Percentiles rank a stretch among this genome's conserved stretches.
Conservation (phyloP, 2,888 invertebrate species). For the Sylvicola cinctus region DNA sequence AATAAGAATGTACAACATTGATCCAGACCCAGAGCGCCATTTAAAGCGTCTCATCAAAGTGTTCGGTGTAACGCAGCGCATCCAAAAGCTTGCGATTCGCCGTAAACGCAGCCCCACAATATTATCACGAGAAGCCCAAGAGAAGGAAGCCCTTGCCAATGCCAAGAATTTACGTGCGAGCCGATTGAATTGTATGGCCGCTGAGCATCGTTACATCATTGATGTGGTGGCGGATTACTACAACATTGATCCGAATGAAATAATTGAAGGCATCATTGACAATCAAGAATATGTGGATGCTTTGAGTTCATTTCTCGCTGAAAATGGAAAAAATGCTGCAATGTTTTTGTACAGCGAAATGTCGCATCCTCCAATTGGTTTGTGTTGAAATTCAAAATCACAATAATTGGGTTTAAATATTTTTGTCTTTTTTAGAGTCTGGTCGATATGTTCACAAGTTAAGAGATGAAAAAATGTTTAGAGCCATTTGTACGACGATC, state of each 20-base stretch:
- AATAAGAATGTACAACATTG: too few species aligned
- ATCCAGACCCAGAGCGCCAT: conserved; percentile 4
- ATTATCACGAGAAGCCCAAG: conserved; percentile 15
- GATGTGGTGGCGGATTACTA: conserved; percentile 46
- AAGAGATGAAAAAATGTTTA: conserved; percentile 23
- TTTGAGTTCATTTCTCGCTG: conserved; percentile 37
- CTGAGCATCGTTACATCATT: conserved; percentile 39
- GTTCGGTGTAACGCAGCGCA: conserved; percentile 17
- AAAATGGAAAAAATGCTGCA: conserved; percentile 37
- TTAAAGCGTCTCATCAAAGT: conserved; percentile 11
- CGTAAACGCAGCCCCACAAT: conserved; percentile 14
- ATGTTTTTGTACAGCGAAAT: conserved; percentile 46
- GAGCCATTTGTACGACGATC: conserved; percentile 42
- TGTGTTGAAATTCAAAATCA: conserved; percentile 5
- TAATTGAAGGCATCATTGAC: conserved; percentile 51
- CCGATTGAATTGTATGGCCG: conserved; percentile 14
- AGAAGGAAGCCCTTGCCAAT: conserved; percentile 8
- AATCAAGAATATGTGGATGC: conserved; percentile 36
- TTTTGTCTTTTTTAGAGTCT: conserved; percentile 28
- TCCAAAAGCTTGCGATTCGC: conserved; percentile 15
- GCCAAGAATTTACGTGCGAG: conserved; percentile 15
- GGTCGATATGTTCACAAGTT: conserved; percentile 32
- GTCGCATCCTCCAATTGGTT: conserved; percentile 43
- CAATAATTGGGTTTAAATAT: conserved; percentile 2
- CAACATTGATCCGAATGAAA: conserved; percentile 40